Evolutionary conservation across 2,797 vertebrate species (phyloP).

Genomic region (Darevskia nairensis): DNA sequence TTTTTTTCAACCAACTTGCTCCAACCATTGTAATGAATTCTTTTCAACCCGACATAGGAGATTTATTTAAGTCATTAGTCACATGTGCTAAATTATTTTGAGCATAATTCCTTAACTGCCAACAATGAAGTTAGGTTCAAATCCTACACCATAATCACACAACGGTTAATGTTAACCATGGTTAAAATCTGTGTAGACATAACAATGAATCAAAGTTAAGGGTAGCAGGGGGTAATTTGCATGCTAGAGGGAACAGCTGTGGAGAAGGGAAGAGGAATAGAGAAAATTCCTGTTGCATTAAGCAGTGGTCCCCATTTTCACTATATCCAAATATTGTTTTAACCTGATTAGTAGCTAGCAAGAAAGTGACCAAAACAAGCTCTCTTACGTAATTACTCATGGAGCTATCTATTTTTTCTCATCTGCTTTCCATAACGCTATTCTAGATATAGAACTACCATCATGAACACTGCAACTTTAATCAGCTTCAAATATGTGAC

Average conservation of each 20-base stretch:
- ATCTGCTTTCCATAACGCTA: background rate
- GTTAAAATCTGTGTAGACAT: background rate
- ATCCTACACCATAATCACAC: background rate
- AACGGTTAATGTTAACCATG: background rate
- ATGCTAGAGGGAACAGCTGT: background rate
- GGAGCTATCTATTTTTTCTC: background rate
- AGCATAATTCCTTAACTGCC: background rate
- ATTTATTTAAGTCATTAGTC: background rate
- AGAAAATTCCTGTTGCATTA: background rate
- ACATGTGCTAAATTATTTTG: background rate
- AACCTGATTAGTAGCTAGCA: background rate
- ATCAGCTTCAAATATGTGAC: background rate
- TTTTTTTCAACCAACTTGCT: background rate
- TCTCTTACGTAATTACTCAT: too few species aligned
- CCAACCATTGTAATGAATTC: background rate
- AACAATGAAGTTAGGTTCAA: background rate
- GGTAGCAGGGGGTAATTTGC: background rate
- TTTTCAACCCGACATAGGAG: too few species aligned
- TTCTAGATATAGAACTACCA: background rate
- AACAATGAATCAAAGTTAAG: background rate
- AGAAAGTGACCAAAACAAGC: background rate
- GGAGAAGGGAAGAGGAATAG: background rate
- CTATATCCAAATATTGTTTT: background rate
- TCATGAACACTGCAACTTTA: background rate
- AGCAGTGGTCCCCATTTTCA: background rate